phyloP scores from a whole-genome alignment of 2,113 vertebrate species.

The Daboia siamensis region DNA sequence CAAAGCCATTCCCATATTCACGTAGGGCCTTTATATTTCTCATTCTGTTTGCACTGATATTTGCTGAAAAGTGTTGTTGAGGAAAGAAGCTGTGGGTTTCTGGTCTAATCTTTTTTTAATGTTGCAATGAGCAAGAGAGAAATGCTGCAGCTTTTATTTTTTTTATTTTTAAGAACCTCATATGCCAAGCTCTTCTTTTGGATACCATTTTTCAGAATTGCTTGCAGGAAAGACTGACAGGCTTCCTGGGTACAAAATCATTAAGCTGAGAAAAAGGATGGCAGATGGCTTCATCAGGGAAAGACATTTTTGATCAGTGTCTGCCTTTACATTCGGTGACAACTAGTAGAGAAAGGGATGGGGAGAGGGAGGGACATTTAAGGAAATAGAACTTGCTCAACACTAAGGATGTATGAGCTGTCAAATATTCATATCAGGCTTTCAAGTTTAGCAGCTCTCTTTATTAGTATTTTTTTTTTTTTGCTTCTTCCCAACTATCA shows the following conservation, averaged over 20 bases:
- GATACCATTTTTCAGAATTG: conserved; percentile 56
- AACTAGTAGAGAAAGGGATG: not conserved
- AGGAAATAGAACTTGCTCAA: conserved; percentile 40
- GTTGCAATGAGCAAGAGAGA: conserved; percentile 46
- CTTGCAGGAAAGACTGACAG: conserved; percentile 61
- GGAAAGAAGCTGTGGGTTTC: conserved; percentile 42
- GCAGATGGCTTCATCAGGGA: conserved; percentile 46
- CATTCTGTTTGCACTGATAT: not conserved
- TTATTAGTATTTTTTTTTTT: conserved; percentile 35
- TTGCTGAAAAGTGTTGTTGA: conserved; percentile 27
- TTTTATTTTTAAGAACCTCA: conserved; percentile 38
- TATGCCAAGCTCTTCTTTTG: conserved; percentile 56
- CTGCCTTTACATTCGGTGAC: conserved; percentile 58
- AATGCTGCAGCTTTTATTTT: conserved; percentile 23
- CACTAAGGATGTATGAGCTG: conserved; percentile 36
- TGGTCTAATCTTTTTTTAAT: conserved; percentile 39
- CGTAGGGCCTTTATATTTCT: not conserved
- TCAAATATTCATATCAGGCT: conserved; percentile 37
- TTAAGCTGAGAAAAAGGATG: conserved; percentile 57
- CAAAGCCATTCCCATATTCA: not conserved
- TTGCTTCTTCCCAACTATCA: not conserved
- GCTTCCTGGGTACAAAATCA: conserved; percentile 57
- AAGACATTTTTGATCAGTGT: conserved; percentile 51
- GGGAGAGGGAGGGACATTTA: not conserved
- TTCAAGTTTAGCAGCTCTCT: conserved; percentile 42